phyloP scores from a whole-genome alignment of 2,888 invertebrate genomes.

The Limnephilus rhombicus region DNA sequence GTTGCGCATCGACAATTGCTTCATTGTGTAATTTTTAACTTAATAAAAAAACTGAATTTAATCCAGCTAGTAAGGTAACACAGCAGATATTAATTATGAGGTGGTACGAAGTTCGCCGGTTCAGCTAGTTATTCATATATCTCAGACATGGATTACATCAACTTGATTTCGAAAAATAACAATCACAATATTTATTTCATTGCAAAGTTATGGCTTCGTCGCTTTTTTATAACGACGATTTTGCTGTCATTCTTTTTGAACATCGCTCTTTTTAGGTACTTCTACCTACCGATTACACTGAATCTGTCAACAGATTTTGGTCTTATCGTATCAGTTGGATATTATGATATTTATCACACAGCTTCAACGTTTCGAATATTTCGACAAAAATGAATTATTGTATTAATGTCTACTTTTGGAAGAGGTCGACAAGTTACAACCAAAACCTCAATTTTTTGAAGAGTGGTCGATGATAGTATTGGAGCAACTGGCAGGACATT shows the following conservation, averaged over 20 bases:
- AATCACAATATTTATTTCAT: not conserved
- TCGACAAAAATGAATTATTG: not conserved
- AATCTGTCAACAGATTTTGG: not conserved
- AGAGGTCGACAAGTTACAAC: not conserved
- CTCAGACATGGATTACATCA: not conserved
- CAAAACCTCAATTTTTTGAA: no score
- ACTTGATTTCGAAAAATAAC: not conserved
- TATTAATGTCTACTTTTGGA: not conserved
- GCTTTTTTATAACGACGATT: not conserved
- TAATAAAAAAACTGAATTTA: no score
- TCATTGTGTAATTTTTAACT: no score
- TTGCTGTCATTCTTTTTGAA: no score
- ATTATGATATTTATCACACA: not conserved
- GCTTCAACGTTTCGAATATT: not conserved
- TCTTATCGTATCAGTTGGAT: not conserved
- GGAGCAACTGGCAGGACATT: no score
- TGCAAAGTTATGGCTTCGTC: not conserved
- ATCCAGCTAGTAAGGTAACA: no score
- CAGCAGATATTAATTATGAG: no score
- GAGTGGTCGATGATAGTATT: not conserved
- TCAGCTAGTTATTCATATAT: not conserved
- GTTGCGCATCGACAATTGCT: no score
- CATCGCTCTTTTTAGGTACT: no score
- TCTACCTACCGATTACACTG: not conserved
- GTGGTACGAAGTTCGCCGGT: no score